Conservation (phyloP, 2,797 vertebrate species). For the Moxostoma hubbsi region DNA sequence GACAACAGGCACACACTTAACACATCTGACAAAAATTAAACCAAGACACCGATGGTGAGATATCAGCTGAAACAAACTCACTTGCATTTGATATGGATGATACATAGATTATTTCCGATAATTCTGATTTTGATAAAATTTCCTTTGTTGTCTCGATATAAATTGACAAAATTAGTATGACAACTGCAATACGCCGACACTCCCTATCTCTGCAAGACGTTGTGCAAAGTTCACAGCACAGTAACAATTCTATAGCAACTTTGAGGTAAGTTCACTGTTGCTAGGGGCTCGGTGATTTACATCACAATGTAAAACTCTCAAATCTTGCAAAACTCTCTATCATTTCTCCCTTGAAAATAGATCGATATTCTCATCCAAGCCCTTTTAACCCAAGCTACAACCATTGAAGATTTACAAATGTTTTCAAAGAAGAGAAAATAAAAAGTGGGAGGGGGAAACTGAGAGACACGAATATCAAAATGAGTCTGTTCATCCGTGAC, state of each 20-base stretch:
- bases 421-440: conserved; percentile 33
- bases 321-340: conserved; percentile 49
- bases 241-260: conserved; percentile 76
- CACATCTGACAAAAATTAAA: conserved; percentile 83
- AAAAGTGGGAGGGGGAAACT: conserved; percentile 32
- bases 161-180: conserved; percentile 65
- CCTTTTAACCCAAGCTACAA: conserved; percentile 55
- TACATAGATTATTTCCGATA: conserved; percentile 65
- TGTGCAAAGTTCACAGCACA: conserved; percentile 67
- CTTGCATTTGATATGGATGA: conserved; percentile 59
- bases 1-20: conserved; percentile 79
- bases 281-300: conserved; percentile 71
- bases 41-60: conserved; percentile 85
- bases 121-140: conserved; percentile 60
- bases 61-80: conserved; percentile 73
- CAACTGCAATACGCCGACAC: conserved; percentile 62
- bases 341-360: conserved; percentile 45
- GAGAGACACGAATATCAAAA: conserved; percentile 20
- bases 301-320: conserved; percentile 54
- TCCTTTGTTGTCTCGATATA: conserved; percentile 66
- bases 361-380: conserved; percentile 27
- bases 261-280: conserved; percentile 75
- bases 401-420: conserved; percentile 30
- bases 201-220: conserved; percentile 65
- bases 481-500: conserved; percentile 34